Base-by-base conservation (phyloP, 1,140 invertebrate species). In the Drosophila obscura region DNA sequence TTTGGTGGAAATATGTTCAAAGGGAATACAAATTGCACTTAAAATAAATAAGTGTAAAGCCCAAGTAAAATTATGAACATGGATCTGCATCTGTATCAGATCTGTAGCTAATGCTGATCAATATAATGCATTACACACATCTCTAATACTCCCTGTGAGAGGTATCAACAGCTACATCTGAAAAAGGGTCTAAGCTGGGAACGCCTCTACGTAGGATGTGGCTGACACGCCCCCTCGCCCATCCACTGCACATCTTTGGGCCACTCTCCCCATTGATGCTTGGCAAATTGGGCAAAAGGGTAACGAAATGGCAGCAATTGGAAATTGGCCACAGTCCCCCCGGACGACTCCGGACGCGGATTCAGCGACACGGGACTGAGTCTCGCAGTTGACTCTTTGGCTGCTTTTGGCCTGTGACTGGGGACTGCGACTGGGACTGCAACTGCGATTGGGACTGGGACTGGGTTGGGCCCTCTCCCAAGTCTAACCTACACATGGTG, bases 211-310 rank as follows among this genome's bases (percentile, higher is more conserved):
- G 71, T 75, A 57, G 73, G 64, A 66, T 72, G 66, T 53, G 55
- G 13, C 60, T 45, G 56, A 57, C 64, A 67, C 64, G 49, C 63
- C 79, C 63, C 49, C 15, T 41, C 31, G 39, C 43, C 31, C 46
- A 52, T 11, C 41, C 72, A 46, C 31, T 31, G 7, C 31, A 31
- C 31, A 9, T 31, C 8, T 9, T 31, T 31, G 31, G 31, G 31
- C 31, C 31, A 31, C 35, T 44, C 51, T 53, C 52, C 58, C 71
- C 76, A 72, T 73, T 68, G 68, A 53, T 60, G 68, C 77, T 80
- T 80, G 73, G 72, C 56, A 59, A 80, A 83, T 84, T 84, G 64
- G 68, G 68, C 77, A 87, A 85, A 87, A 77, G 82, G 81, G 82
- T 80, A 85, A 85, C 81, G 73, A 85, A 77, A 81, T 81, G 68